Base-by-base conservation (phyloP, 2,888 invertebrate species). In the Archaeoteleia sp. region DNA sequence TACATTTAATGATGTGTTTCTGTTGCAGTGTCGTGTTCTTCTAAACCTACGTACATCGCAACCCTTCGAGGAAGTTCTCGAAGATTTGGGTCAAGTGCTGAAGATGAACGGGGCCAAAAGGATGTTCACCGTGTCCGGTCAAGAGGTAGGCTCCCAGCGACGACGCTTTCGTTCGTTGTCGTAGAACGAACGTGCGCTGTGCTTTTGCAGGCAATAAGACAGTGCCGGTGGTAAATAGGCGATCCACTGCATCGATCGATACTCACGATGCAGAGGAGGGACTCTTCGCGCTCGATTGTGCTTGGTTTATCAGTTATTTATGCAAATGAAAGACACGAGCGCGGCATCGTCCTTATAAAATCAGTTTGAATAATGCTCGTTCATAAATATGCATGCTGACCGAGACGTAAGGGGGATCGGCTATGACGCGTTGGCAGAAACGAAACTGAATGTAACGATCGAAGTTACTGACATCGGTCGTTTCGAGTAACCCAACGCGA, bases 61-160 rank as follows among this genome's bases (percentile, higher is more conserved):
- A 81, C 95, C 95, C 0, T 97, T 96, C 82, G 97, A 97, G 86
- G 96, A 97, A 82, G 95, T 97, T 23, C 87, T 97, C 57, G 93
- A 93, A 84, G 97, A 97, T 86, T 89, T 97, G 79, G 96, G 96
- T 37, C 94, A 95, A 87, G 95, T 96, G 39, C 88, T 97, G 70
- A 95, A 95, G 88, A 94, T 95, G 91, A 94, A 91, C 79, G 93
- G 95, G 65, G 95, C 95, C 71, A 94, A 94, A 84, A 89, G 93
- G 84, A 95, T 96, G 92, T 96, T 94, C 87, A 96, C 97, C 20
- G 93, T 95, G 39, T 92, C 93, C 25, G 95, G 95, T 25, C 95
- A 95, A 88, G 95, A 96, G 91, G 97, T 95, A 87, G 86, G 86
- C 75, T 49, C 29, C 29, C 13, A 65, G 39, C 40, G 12, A 46